Base-by-base conservation (phyloP, 2,888 invertebrate genomes). In the Tipula unca region DNA sequence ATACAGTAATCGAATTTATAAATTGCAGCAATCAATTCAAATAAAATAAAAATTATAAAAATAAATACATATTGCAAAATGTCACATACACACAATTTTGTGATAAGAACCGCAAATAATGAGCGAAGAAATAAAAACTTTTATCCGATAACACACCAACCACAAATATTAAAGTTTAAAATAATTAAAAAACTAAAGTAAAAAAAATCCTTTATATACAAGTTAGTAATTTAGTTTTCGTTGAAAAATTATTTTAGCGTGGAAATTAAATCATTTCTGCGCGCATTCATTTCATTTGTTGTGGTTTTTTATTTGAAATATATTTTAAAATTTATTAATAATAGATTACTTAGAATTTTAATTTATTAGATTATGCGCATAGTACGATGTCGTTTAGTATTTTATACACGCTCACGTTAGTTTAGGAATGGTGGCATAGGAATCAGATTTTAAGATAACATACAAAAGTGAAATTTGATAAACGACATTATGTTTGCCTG, bases 331-430 rank as follows among this genome's bases (percentile, higher is more conserved):
- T 6, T 32, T 32, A 32, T 6, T 69, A 69, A 69, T 69, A 69
- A 48, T 25, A 69, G 69, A 69, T 69, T 69, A 69, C 69, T 69
- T 8, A 25, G 69, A 69, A 69, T 25, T 69, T n/a, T 32, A 4
- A 32, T 6, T 48, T 48, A 17, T 3, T 17, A 48, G n/a, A 48
- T 48, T 14, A 3, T n/a, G 14, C n/a, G 48, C n/a, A 32, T n/a
- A n/a, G n/a, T n/a, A n/a, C n/a, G n/a, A n/a, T n/a, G n/a, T n/a
- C n/a, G n/a, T n/a, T n/a, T n/a, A n/a, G n/a, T n/a, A n/a, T n/a
- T 35, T 35, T 35, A 4, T 35, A 88, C 85, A 88, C 89, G n/a
- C 39, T n/a, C n/a, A n/a, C n/a, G n/a, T n/a, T n/a, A n/a, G n/a
- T n/a, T n/a, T n/a, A n/a, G n/a, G n/a, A n/a, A n/a, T n/a, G n/a